phyloP scores from a whole-genome alignment of 2,797 vertebrate species.

The Enteromius mattozi region DNA sequence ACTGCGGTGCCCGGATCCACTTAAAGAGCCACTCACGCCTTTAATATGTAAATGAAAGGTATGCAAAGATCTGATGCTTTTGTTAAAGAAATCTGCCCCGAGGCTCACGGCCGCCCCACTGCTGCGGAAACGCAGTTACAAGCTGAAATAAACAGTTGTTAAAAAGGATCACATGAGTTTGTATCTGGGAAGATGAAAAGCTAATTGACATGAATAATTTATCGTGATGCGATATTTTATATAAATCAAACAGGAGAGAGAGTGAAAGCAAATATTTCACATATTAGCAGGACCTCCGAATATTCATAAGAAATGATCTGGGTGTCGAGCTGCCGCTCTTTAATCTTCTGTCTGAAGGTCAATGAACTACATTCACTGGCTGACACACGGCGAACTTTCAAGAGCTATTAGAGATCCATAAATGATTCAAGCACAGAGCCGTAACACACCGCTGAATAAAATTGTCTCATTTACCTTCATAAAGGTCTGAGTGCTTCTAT shows the following conservation, averaged over 20 bases:
- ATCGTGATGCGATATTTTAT: conserved; percentile 83
- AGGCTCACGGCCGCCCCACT: conserved; percentile 86
- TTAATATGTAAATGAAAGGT: conserved; percentile 94
- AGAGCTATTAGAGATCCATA: conserved; percentile 71
- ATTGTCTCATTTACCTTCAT: conserved; percentile 52
- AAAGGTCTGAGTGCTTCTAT: conserved; percentile 45
- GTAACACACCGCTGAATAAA: conserved; percentile 26
- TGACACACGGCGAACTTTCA: conserved; percentile 74
- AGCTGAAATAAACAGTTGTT: conserved; percentile 95
- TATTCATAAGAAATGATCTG: conserved; percentile 77
- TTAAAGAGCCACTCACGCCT: conserved; percentile 75
- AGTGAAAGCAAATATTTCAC: conserved; percentile 70
- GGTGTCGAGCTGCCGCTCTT: conserved; percentile 57
- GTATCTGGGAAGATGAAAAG: conserved; percentile 91
- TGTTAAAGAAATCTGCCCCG: conserved; percentile 94
- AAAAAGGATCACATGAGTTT: conserved; percentile 90
- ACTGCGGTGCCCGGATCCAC: conserved; percentile 78
- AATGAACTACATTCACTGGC: conserved; percentile 76
- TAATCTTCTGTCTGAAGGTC: conserved; percentile 80
- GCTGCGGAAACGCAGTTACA: conserved; percentile 85
- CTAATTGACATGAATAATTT: conserved; percentile 88
- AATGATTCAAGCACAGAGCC: conserved; percentile 66
- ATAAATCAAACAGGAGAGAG: conserved; percentile 78
- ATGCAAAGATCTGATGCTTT: conserved; percentile 92
- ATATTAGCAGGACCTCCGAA: conserved; percentile 64